These are phyloP conservation scores for Enhydra lutris DNA, from an alignment of 2,113 vertebrate genomes.

Conservation along the genomic window DNA sequence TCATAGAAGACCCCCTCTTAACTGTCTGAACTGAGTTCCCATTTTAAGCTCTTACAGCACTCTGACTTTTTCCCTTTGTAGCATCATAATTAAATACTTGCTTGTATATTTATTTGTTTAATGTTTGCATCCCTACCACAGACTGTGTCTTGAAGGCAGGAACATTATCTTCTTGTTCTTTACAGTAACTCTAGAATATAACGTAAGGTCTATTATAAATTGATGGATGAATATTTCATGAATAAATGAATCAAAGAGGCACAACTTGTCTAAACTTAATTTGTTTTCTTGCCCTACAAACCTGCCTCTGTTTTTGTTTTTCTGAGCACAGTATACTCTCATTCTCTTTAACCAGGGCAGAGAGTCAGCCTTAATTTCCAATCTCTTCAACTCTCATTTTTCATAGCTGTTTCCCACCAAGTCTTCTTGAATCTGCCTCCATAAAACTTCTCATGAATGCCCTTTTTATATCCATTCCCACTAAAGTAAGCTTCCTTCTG, in stretches of 20 bases:
- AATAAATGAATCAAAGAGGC: neutral
- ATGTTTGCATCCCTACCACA: neutral
- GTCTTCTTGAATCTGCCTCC: neutral
- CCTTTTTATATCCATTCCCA: neutral
- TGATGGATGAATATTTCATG: neutral
- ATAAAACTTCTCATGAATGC: neutral
- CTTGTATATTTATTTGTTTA: neutral
- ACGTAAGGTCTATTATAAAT: neutral
- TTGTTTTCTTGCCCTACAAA: neutral
- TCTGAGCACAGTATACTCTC: neutral
- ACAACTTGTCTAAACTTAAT: neutral
- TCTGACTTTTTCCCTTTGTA: neutral
- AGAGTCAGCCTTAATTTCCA: neutral
- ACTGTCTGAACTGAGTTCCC: neutral
- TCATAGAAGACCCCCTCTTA: neutral
- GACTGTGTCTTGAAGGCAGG: neutral
- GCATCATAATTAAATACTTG: neutral
- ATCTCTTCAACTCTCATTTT: neutral
- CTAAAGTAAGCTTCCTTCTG: neutral
- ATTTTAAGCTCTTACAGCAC: neutral
- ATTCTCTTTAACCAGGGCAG: neutral
- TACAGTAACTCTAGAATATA: neutral
- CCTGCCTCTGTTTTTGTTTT: neutral
- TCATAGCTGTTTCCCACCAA: neutral
- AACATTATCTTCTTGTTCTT: neutral